These are phyloP conservation scores for Lasioglossum pauxillum DNA, from an alignment of 2,888 invertebrate genomes.

Conservation along the genomic window DNA sequence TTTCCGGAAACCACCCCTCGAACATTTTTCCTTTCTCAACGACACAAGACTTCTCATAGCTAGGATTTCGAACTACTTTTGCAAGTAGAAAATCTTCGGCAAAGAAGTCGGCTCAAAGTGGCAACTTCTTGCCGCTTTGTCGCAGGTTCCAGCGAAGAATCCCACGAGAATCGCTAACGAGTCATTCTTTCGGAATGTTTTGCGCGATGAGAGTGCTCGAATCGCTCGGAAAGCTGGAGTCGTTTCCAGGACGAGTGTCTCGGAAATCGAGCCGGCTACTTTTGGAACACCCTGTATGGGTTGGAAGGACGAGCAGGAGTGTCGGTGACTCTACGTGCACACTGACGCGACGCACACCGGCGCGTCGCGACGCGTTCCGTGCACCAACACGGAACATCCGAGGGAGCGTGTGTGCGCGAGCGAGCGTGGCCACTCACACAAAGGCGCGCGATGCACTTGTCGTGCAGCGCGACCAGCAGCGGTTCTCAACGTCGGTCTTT, in stretches of 20 bases:
- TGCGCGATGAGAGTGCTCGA: not conserved
- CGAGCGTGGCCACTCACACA: constrained; percentile 68
- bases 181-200: constrained; percentile 11
- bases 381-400: constrained; percentile 52
- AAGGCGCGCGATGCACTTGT: constrained; percentile 77
- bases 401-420: constrained; percentile 39
- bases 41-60: not conserved
- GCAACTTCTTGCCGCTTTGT: not conserved
- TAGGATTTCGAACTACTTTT: not conserved
- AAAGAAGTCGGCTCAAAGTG: not conserved
- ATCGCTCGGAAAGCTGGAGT: not conserved
- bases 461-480: constrained; percentile 77
- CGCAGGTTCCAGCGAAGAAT: not conserved
- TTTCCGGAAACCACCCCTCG: not conserved
- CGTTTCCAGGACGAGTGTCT: not conserved
- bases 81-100: not conserved
- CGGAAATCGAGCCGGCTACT: constrained; percentile 8
- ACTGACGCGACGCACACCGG: constrained; percentile 58
- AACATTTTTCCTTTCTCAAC: not conserved
- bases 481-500: constrained; percentile 73
- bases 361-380: constrained; percentile 38
- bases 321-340: constrained; percentile 75
- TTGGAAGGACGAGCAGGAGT: constrained; percentile 68
- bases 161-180: constrained; percentile 7
- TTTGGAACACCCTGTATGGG: constrained; percentile 49